These are phyloP conservation scores for Boloria euphrosyne DNA, from an alignment of 2,888 invertebrate genomes.

Conservation along the genomic window DNA sequence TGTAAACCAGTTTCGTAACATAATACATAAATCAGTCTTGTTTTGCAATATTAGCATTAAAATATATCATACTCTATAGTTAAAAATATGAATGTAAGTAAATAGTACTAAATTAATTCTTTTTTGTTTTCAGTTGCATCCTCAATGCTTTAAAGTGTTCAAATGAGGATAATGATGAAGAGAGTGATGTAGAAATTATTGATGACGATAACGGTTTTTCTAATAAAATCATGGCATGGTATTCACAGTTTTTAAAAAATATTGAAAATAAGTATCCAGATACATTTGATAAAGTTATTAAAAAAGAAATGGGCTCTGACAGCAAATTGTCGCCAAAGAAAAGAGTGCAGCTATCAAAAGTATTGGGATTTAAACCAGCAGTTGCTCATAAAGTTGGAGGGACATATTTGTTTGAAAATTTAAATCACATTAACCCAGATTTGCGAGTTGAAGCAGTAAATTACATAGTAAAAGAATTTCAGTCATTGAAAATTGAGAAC, in stretches of 20 bases:
- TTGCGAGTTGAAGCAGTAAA: conserved; percentile 86
- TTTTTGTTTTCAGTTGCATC: conserved; percentile 65
- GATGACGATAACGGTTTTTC: conserved; percentile 64
- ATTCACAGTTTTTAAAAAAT: conserved; percentile 78
- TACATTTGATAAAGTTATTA: conserved; percentile 86
- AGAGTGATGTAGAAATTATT: conserved; percentile 74
- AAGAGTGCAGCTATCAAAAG: conserved; percentile 65
- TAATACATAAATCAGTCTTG: too few species aligned
- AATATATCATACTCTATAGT: background rate
- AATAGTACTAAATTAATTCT: background rate
- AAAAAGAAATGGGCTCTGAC: conserved; percentile 75
- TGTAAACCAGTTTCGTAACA: too few species aligned
- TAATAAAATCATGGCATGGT: conserved; percentile 75
- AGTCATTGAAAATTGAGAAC: conserved; percentile 74
- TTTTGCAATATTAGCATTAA: too few species aligned
- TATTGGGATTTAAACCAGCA: conserved; percentile 80
- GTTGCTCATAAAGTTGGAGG: conserved; percentile 77
- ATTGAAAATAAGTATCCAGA: conserved; percentile 88
- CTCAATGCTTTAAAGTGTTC: conserved; percentile 61
- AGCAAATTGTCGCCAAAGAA: conserved; percentile 55
- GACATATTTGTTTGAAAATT: conserved; percentile 84
- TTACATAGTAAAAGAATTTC: conserved; percentile 82
- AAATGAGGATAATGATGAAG: conserved; percentile 54
- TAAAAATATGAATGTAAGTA: background rate
- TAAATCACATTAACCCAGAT: conserved; percentile 87